Conservation (phyloP, 1,140 invertebrate genomes). For the Drosophila takahashii region DNA sequence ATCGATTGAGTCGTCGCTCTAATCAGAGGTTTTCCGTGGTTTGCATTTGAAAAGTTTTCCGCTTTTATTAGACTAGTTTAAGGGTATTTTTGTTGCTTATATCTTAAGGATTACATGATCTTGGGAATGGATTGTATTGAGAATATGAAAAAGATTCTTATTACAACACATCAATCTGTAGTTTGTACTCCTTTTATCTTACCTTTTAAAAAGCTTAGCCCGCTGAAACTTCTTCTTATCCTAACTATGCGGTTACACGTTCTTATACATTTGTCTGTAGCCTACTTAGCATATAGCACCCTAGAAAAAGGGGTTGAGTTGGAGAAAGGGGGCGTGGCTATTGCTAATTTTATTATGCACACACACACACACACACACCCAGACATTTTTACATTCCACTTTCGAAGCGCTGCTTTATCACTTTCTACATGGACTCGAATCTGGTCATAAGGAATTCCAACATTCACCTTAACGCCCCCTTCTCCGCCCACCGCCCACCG, state of each 20-base stretch:
- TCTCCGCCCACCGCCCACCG: too few species aligned
- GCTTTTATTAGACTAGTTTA: not conserved
- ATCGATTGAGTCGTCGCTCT: not conserved
- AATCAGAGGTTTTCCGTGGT: not conserved
- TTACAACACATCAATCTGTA: not conserved
- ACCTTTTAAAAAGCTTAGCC: not conserved
- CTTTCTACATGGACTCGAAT: slow-evolving; percentile 64
- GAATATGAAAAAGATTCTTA: not conserved
- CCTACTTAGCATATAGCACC: slow-evolving; percentile 9
- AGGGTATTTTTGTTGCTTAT: too few species aligned
- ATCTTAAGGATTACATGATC: too few species aligned
- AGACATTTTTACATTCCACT: slow-evolving; percentile 16
- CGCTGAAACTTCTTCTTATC: not conserved
- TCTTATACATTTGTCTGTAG: slow-evolving; percentile 3
- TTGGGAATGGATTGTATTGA: too few species aligned
- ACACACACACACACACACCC: slow-evolving; percentile 14
- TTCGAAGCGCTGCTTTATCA: slow-evolving; percentile 69
- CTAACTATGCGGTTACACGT: slow-evolving; percentile 39
- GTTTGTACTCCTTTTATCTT: not conserved
- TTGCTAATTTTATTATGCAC: slow-evolving; percentile 72
- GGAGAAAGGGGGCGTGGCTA: slow-evolving; percentile 1
- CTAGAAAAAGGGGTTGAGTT: not conserved
- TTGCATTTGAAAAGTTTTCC: not conserved
- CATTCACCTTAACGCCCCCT: not conserved
- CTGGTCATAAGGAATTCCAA: slow-evolving; percentile 41